Percentiles rank a stretch among this genome's conserved stretches.
phyloP scores from a whole-genome alignment of 2,797 vertebrate genomes.

The Acanthopagrus latus region DNA sequence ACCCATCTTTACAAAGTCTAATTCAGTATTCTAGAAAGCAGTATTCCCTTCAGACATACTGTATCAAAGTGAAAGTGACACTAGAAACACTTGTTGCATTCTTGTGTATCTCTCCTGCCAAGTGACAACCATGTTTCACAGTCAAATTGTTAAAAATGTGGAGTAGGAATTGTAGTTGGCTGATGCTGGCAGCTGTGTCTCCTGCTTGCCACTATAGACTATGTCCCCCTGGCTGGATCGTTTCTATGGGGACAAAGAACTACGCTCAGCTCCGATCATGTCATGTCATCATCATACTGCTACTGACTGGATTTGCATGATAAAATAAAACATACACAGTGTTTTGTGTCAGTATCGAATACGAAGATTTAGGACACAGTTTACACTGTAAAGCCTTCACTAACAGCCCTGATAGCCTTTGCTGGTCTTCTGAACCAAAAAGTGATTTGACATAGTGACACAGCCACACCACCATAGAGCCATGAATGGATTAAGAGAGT shows the following conservation, averaged over 20 bases:
- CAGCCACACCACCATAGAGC: not conserved
- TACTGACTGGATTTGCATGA: not conserved
- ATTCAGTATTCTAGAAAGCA: not conserved
- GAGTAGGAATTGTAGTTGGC: not conserved
- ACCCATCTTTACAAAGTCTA: not conserved
- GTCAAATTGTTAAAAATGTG: not conserved
- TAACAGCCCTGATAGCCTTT: not conserved
- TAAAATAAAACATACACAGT: not conserved
- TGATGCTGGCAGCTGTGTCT: not conserved
- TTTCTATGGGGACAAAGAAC: slow-evolving; percentile 16
- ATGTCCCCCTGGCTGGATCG: not conserved
- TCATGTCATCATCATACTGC: not conserved
- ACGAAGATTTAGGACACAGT: not conserved
- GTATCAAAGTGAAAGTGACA: not conserved
- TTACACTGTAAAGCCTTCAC: not conserved
- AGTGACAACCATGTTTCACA: not conserved
- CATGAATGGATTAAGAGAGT: not conserved
- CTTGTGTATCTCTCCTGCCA: not conserved
- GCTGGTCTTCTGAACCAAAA: not conserved
- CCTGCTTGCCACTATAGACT: not conserved
- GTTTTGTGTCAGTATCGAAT: not conserved
- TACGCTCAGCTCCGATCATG: not conserved
- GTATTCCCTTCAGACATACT: not conserved
- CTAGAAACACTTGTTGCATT: not conserved
- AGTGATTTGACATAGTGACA: not conserved